Conservation (phyloP, 2,113 vertebrate genomes). For the Chiloscyllium plagiosum region DNA sequence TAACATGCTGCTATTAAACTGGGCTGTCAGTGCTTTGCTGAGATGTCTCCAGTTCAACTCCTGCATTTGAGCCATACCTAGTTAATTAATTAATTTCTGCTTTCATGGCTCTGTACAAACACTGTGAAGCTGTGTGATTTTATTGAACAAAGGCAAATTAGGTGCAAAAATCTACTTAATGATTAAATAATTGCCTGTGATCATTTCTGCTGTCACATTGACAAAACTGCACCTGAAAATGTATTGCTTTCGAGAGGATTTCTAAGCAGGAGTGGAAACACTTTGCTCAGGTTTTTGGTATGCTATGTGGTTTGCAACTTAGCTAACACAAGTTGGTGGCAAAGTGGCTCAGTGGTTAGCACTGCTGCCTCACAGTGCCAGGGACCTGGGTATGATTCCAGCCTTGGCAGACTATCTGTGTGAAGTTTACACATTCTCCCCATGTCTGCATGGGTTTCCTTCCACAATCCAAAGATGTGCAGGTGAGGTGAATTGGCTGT, state of each 20-base stretch:
- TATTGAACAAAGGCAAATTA: slow-evolving; percentile 42
- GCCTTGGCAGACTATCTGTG: no score
- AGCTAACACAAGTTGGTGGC: no score
- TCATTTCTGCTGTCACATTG: neutral
- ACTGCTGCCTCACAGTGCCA: no score
- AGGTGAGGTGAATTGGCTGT: no score
- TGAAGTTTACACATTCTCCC: no score
- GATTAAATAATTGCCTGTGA: slow-evolving; percentile 42
- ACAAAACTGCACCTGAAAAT: neutral
- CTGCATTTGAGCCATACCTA: slow-evolving; percentile 41
- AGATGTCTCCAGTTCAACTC: slow-evolving; percentile 40
- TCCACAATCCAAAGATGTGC: no score
- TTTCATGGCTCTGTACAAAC: slow-evolving; percentile 44
- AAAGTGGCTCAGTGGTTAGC: no score
- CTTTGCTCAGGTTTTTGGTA: neutral
- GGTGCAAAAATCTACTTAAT: slow-evolving; percentile 44
- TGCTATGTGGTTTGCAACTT: neutral
- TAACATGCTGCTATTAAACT: slow-evolving; percentile 49
- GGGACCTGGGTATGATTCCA: no score
- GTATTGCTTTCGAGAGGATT: neutral
- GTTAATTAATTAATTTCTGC: slow-evolving; percentile 46
- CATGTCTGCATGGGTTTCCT: no score
- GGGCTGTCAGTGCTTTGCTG: slow-evolving; percentile 41
- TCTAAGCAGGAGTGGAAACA: neutral
- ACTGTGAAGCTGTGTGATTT: slow-evolving; percentile 40